Evolutionary conservation across 2,797 vertebrate species (phyloP).

Genomic region (Brachyrhaphis roseni): DNA sequence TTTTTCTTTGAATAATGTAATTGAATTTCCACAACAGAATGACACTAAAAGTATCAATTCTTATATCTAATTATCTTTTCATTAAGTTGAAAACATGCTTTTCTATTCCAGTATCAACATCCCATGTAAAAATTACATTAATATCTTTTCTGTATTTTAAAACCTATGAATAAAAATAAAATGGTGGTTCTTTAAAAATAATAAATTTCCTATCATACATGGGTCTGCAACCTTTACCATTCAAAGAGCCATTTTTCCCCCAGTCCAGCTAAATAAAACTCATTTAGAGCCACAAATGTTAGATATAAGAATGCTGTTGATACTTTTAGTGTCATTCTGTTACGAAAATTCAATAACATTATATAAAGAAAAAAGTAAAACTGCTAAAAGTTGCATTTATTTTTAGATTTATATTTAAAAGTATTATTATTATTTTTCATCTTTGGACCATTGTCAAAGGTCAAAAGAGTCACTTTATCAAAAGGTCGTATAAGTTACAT

Average conservation of each 20-base stretch:
- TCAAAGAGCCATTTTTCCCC: no score
- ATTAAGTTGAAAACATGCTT: not conserved
- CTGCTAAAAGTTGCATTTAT: no score
- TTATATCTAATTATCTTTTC: not conserved
- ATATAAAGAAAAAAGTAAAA: no score
- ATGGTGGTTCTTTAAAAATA: not conserved
- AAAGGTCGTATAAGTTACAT: no score
- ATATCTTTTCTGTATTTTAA: not conserved
- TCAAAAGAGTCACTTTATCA: not conserved
- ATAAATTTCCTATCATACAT: not conserved
- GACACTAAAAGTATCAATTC: not conserved
- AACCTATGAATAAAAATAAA: not conserved
- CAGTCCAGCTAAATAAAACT: no score
- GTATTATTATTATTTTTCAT: not conserved
- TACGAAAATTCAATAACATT: no score
- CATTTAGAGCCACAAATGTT: no score
- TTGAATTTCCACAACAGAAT: not conserved
- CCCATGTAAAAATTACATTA: no score
- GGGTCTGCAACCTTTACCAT: no score
- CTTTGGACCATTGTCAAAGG: no score
- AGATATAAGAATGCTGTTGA: no score
- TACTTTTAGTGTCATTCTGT: no score
- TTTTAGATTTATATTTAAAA: not conserved
- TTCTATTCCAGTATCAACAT: not conserved
- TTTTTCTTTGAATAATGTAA: not conserved